Percentiles rank a stretch among this genome's conserved stretches.
These are phyloP conservation scores for Propithecus coquereli DNA, from an alignment of 2,113 vertebrate species.

Conservation along the genomic window DNA sequence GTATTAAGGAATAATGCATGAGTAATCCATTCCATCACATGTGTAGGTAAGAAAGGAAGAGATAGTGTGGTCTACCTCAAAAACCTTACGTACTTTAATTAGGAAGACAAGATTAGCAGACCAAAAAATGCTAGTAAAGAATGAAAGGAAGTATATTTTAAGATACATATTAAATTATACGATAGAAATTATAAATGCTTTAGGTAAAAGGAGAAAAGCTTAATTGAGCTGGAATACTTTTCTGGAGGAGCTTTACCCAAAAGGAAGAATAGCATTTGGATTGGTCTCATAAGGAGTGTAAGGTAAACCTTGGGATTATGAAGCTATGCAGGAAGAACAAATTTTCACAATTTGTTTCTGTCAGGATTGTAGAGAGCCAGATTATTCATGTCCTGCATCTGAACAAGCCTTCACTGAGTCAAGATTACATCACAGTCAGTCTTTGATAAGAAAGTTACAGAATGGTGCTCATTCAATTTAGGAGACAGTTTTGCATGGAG, in stretches of 20 bases:
- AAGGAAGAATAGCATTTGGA: neutral
- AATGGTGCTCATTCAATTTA: neutral
- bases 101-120: neutral
- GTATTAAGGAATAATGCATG: neutral
- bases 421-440: neutral
- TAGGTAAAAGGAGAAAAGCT: neutral
- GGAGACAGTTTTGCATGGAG: neutral
- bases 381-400: neutral
- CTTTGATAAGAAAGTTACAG: constrained; percentile 8
- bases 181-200: neutral
- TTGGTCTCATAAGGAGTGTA: neutral
- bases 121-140: neutral
- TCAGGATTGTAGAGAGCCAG: neutral
- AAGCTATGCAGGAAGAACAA: neutral
- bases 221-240: neutral
- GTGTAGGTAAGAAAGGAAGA: neutral
- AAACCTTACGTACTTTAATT: neutral
- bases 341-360: neutral
- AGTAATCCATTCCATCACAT: neutral
- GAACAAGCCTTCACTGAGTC: neutral
- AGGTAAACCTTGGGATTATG: neutral
- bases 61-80: neutral
- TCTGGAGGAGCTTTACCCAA: neutral
- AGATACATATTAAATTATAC: neutral
- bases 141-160: neutral